Evolutionary conservation across 2,113 vertebrate species (phyloP).

Genomic region (Ophthalmolycus amberensis): DNA sequence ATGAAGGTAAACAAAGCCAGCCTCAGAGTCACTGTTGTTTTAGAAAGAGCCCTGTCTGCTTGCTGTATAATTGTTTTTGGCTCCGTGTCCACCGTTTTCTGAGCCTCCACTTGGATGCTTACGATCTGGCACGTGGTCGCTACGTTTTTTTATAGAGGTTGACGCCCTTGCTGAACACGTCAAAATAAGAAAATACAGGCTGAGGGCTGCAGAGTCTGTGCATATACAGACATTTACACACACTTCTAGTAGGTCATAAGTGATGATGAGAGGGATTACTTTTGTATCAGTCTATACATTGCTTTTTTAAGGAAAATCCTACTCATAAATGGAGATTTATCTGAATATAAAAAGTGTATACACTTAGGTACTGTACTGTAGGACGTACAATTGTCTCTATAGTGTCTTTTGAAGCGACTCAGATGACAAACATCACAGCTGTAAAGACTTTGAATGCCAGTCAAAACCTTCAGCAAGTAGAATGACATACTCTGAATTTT

Average conservation of each 20-base stretch:
- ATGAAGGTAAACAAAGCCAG: too few relatives aligned
- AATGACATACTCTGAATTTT: constrained; percentile 44
- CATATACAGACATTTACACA: not conserved
- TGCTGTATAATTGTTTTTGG: not conserved
- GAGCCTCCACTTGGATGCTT: not conserved
- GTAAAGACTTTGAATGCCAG: constrained; percentile 27
- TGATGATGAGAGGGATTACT: not conserved
- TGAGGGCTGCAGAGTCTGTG: not conserved
- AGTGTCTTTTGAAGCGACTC: constrained; percentile 22
- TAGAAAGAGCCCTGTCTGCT: too few relatives aligned
- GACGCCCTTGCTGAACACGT: not conserved
- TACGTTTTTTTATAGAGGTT: not conserved
- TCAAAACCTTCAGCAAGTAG: constrained; percentile 29
- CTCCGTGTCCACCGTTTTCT: not conserved
- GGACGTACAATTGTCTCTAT: not conserved
- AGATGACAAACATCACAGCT: constrained; percentile 32
- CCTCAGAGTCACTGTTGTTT: too few relatives aligned
- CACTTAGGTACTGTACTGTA: not conserved
- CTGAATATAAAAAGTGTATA: not conserved
- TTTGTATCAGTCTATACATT: not conserved
- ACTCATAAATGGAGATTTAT: not conserved
- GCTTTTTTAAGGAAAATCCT: not conserved
- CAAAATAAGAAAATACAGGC: not conserved
- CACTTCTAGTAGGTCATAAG: not conserved
- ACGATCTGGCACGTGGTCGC: not conserved